phyloP scores from a whole-genome alignment of 2,888 invertebrate species.

The Orchestes rusci region DNA sequence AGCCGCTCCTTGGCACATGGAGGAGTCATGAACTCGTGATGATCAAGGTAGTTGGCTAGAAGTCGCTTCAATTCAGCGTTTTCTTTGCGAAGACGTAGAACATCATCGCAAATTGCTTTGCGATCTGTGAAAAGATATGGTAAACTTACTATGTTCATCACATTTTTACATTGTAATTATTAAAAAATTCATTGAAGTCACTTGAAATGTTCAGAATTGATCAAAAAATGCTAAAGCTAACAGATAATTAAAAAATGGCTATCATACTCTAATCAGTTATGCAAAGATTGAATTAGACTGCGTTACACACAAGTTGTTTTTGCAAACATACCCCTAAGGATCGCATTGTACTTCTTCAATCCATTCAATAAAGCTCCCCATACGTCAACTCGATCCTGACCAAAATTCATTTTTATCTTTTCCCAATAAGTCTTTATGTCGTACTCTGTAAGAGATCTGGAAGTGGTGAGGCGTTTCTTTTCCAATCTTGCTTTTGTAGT shows the following conservation, averaged over 20 bases:
- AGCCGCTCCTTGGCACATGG: slow-evolving; percentile 30
- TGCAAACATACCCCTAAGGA: slow-evolving; percentile 50
- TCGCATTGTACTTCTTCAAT: slow-evolving; percentile 56
- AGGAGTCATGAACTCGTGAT: slow-evolving; percentile 26
- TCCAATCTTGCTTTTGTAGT: slow-evolving; percentile 39
- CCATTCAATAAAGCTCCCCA: slow-evolving; percentile 64
- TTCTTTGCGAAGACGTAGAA: slow-evolving; percentile 55
- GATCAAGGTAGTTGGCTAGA: slow-evolving; percentile 51
- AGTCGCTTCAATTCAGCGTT: slow-evolving; percentile 63
- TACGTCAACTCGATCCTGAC: slow-evolving; percentile 55
- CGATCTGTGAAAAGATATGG: slow-evolving; percentile 50
- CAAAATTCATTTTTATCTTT: slow-evolving; percentile 54
- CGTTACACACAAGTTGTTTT: not conserved
- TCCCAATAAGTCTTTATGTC: slow-evolving; percentile 63
- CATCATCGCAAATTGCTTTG: slow-evolving; percentile 58
- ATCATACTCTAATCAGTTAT: not conserved
- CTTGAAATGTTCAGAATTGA: too few species aligned
- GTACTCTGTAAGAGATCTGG: slow-evolving; percentile 47
- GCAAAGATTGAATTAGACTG: not conserved
- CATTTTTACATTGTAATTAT: too few species aligned
- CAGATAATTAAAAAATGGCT: too few species aligned
- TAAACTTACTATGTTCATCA: too few species aligned
- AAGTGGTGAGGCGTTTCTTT: slow-evolving; percentile 44
- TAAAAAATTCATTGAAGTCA: too few species aligned
- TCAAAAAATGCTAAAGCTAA: too few species aligned